Base-by-base conservation (phyloP, 2,888 invertebrate species). In the Eulithis testata region DNA sequence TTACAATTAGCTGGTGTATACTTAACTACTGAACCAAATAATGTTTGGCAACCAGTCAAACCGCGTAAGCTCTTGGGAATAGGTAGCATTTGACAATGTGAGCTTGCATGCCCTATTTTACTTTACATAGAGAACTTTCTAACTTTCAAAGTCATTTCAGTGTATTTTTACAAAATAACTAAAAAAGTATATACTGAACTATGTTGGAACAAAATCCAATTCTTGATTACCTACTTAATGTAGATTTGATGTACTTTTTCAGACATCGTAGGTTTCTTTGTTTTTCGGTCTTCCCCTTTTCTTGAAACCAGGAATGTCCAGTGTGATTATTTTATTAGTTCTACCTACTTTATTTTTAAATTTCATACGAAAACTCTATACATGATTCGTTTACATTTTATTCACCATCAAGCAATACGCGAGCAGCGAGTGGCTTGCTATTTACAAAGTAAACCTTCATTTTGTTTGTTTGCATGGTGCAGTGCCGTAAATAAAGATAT, bases 401-500 rank as follows among this genome's bases (percentile, higher is more conserved):
- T 47, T 47, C 8, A 47, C 12, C 7, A 14, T 47, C 7, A 47
- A 5, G 11, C 8, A 1, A 14, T n/a, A 47, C 21, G 49, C 47
- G 21, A 1, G 4, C 49, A 49, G 21, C 9, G 21, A 49, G n/a
- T 9, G 21, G 21, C 49, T 49, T 21, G 21, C 21, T 21, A 14
- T 49, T 21, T 49, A 21, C 49, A 49, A 49, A 49, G 21, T 49
- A 49, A 21, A 14, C 49, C 12, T 53, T 53, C 53, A 14, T 53
- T 37, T 14, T 4, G 5, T 12, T 9, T 14, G 37, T 37, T 53
- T 62, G 62, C 54, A 55, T 61, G 54, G 45, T 68, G 63, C 65
- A 65, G 68, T 58, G 43, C 63, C 58, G 65, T 69, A 69, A 69
- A 69, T 63, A 65, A 58, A 54, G 50, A 12, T 55, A 64, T 55